Base-by-base conservation (phyloP, 1,140 invertebrate species). In the Zaprionus ornatus region DNA sequence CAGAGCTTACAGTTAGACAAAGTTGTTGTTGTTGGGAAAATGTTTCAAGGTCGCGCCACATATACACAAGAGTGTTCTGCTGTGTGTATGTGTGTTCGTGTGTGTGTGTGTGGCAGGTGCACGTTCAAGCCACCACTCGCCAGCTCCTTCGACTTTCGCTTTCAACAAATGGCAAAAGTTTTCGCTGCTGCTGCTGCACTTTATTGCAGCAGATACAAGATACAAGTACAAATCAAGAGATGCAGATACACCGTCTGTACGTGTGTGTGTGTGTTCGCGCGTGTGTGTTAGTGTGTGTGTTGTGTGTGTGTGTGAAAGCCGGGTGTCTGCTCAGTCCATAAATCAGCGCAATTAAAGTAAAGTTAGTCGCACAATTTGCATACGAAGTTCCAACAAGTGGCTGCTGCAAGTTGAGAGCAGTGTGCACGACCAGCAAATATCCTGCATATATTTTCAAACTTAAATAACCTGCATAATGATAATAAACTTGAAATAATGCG, bases 101-200 rank as follows among this genome's bases (percentile, higher is more conserved):
- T 63, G 23, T 23, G 0, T 74, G 45, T 65, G 40, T 55, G 63
- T 65, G 56, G 74, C 74, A 76, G 74, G 68, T 76, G 68, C 60
- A 60, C 68, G 68, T 72, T 60, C 35, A 48, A 61, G 64, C 56
- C 25, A 56, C 56, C 25, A 56, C 40, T 60, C 45, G 68, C 27
- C 40, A 59, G 50, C 32, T 65, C 21, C 60, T 64, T 76, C 29
- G 40, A 67, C 74, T 77, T 77, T 77, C 63, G 45, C 74, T 77
- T 77, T 77, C 69, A 66, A 29, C 74, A 67, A 77, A 77, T 61
- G 69, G 69, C 68, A 66, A 72, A 76, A 73, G 37, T 77, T 77
- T 77, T 52, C 74, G 48, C 62, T 73, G 48, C 57, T 77, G 48
- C 63, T 77, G 48, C 62, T 77, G 74, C 69, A 72, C 72, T 76